Evolutionary conservation across 1,140 invertebrate genomes (phyloP).

Genomic region (Lordiphosa collinella): DNA sequence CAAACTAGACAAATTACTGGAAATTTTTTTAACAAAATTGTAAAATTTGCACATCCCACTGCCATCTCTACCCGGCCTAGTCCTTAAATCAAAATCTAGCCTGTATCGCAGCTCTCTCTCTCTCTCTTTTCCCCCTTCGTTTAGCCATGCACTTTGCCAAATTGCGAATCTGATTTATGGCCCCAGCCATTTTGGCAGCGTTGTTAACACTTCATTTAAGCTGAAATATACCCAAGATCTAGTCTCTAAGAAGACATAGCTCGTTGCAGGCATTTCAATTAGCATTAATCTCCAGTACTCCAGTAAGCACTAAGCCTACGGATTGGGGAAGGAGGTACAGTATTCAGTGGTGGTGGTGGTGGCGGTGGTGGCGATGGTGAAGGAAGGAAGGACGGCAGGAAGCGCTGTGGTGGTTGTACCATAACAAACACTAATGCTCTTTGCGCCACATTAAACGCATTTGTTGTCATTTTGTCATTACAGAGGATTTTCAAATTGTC

Average conservation of each 20-base stretch:
- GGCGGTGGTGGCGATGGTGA: not conserved
- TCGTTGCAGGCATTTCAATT: constrained; percentile 2
- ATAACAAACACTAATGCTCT: not conserved
- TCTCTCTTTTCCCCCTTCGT: not conserved
- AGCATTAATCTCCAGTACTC: constrained; percentile 2
- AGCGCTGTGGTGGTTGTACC: too few species aligned
- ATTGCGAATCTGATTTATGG: constrained; percentile 12
- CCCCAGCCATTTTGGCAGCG: constrained; percentile 3
- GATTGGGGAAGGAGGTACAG: too few species aligned
- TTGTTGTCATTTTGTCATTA: constrained; percentile 8
- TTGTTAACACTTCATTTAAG: constrained; percentile 14
- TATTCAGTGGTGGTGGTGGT: not conserved
- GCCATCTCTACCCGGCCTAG: not conserved
- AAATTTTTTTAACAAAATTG: too few species aligned
- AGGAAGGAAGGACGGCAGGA: too few species aligned
- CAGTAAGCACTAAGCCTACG: too few species aligned
- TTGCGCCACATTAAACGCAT: constrained; percentile 7
- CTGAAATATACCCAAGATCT: constrained; percentile 7
- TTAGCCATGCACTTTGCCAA: constrained; percentile 7
- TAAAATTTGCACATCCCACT: too few species aligned
- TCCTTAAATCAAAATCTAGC: constrained; percentile 1
- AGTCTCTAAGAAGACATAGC: not conserved
- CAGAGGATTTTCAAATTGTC: too few species aligned
- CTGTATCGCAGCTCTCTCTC: not conserved
- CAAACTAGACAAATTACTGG: too few species aligned